These are phyloP conservation scores for Tinamus guttatus DNA, from an alignment of 2,113 vertebrate genomes.

Conservation along the genomic window DNA sequence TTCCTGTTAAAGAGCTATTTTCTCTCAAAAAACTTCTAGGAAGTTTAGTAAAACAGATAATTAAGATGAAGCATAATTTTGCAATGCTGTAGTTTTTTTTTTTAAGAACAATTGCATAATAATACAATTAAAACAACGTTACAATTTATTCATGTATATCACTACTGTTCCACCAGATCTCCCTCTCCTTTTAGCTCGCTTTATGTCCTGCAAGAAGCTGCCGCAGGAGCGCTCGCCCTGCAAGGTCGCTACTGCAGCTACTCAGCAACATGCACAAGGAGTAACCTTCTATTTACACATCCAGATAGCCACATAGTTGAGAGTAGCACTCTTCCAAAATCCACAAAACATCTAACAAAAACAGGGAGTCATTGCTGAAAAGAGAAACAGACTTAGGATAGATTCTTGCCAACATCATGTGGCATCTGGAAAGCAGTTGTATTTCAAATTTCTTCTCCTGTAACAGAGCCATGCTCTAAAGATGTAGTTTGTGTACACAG, in stretches of 20 bases:
- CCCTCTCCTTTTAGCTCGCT: fast-evolving
- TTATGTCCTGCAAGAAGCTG: background rate
- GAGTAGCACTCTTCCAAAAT: background rate
- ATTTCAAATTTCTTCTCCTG: background rate
- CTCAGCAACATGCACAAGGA: background rate
- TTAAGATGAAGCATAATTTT: background rate
- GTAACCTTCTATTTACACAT: background rate
- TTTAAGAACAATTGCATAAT: background rate
- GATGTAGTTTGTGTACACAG: fast-evolving
- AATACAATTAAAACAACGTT: background rate
- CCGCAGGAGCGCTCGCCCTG: background rate
- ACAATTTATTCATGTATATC: background rate
- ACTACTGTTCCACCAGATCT: background rate
- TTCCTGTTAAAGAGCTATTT: background rate
- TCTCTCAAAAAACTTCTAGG: background rate
- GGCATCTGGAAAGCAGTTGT: background rate
- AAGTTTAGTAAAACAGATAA: background rate
- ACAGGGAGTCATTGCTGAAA: background rate
- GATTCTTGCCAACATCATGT: background rate
- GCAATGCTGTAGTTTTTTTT: background rate
- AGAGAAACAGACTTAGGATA: background rate
- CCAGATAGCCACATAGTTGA: background rate
- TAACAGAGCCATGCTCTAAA: background rate
- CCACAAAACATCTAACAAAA: background rate
- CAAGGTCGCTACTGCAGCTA: background rate